Conservation (phyloP, 2,888 invertebrate species). For the Rhorus exstirpatorius region DNA sequence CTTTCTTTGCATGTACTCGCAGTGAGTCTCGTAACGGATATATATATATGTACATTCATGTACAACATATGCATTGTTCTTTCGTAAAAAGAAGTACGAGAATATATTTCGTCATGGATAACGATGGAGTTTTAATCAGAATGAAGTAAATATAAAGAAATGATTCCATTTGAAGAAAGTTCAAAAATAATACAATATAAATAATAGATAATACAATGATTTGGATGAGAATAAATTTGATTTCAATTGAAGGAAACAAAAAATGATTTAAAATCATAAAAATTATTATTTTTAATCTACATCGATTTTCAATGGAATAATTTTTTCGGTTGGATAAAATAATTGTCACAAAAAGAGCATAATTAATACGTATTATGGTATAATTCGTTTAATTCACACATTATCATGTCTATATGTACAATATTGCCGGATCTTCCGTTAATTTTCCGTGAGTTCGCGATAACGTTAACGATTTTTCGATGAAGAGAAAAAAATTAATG, state of each 20-base stretch:
- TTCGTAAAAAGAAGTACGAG: constrained; percentile 70
- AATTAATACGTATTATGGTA: too few relatives aligned
- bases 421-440: background rate
- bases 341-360: background rate
- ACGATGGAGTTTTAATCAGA: constrained; percentile 46
- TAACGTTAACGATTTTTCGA: background rate
- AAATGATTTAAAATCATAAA: too few relatives aligned
- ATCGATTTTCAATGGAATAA: too few relatives aligned
- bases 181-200: too few relatives aligned
- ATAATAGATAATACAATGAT: too few relatives aligned
- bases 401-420: constrained; percentile 43
- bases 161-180: background rate
- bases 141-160: background rate
- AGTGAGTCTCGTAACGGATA: constrained; percentile 39
- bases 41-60: constrained; percentile 12
- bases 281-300: too few relatives aligned
- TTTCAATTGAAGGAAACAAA: too few relatives aligned
- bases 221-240: too few relatives aligned
- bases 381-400: constrained; percentile 10
- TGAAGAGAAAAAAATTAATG: background rate
- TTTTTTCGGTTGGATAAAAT: background rate
- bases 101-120: constrained; percentile 74
- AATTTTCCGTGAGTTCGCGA: background rate
- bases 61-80: constrained; percentile 66
- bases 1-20: constrained; percentile 27